Conservation (phyloP, 2,797 vertebrate species). For the Rhinoraja longicauda region DNA sequence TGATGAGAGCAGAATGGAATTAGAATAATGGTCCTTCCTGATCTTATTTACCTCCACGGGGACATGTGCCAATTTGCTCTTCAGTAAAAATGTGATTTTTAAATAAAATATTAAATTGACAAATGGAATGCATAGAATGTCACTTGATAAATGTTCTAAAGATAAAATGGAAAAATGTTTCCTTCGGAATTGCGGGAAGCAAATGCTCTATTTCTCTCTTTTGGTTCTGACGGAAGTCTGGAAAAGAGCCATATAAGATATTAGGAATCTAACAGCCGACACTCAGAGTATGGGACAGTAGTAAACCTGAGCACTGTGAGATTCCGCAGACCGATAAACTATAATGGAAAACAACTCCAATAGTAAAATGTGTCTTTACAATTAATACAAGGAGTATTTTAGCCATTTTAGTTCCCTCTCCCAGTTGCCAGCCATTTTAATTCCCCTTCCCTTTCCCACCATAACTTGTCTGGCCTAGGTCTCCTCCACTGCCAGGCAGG, state of each 20-base stretch:
- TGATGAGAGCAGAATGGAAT: constrained; percentile 10
- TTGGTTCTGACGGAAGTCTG: background rate
- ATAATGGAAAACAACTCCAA: background rate
- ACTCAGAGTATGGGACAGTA: background rate
- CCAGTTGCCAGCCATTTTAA: too few relatives aligned
- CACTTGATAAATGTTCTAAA: background rate
- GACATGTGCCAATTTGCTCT: background rate
- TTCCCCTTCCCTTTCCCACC: too few relatives aligned
- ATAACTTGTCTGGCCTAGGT: too few relatives aligned
- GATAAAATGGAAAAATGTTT: background rate
- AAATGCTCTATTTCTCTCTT: constrained; percentile 16
- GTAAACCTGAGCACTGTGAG: constrained; percentile 2
- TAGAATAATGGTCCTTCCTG: background rate
- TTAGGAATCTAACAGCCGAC: background rate
- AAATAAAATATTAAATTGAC: background rate
- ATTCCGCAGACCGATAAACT: background rate
- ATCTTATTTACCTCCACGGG: background rate
- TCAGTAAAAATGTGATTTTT: background rate
- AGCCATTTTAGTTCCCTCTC: background rate
- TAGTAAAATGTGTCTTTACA: constrained; percentile 26
- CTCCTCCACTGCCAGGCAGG: too few relatives aligned
- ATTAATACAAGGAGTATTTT: background rate
- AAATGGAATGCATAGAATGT: constrained; percentile 9
- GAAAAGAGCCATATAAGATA: constrained; percentile 30
- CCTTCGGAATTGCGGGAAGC: background rate